These are phyloP conservation scores for Peucedramus taeniatus DNA, from an alignment of 2,113 vertebrate species.

Conservation along the genomic window DNA sequence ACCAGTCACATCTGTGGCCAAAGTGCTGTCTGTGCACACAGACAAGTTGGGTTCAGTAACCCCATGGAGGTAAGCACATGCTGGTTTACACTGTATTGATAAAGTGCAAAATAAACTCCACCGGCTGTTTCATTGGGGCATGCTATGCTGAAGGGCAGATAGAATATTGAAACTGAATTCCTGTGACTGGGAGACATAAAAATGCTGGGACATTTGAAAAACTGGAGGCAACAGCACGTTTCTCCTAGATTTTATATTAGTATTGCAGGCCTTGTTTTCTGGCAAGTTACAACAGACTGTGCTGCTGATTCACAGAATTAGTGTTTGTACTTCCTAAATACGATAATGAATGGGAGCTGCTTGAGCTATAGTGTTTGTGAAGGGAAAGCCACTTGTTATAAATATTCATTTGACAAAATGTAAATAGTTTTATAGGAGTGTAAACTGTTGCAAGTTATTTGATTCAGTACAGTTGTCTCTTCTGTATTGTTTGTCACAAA, in stretches of 20 bases:
- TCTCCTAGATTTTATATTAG: neutral
- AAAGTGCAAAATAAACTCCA: constrained; percentile 69
- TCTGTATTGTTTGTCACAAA: constrained; percentile 68
- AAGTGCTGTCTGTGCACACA: constrained; percentile 72
- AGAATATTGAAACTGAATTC: neutral
- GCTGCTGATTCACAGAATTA: neutral
- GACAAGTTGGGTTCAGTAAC: constrained; percentile 73
- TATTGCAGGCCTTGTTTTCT: neutral
- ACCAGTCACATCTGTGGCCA: constrained; percentile 80
- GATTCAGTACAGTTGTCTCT: constrained; percentile 65
- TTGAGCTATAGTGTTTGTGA: constrained; percentile 55
- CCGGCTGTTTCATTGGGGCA: constrained; percentile 68
- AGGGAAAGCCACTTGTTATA: constrained; percentile 67
- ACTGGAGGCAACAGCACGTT: neutral
- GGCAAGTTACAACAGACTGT: neutral
- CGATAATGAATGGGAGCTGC: constrained; percentile 24
- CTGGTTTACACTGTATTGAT: constrained; percentile 74
- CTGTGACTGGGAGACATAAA: constrained; percentile 12
- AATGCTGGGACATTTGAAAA: neutral
- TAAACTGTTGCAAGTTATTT: constrained; percentile 71
- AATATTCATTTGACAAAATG: constrained; percentile 76
- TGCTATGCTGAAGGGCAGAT: constrained; percentile 43
- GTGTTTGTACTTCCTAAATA: constrained; percentile 32
- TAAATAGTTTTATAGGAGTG: constrained; percentile 74
- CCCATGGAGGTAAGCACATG: constrained; percentile 66